A percentile compares a stretch with the other conserved stretches of the same genome.
phyloP scores from a whole-genome alignment of 2,797 vertebrate species.

The Lagorchestes hirsutus region DNA sequence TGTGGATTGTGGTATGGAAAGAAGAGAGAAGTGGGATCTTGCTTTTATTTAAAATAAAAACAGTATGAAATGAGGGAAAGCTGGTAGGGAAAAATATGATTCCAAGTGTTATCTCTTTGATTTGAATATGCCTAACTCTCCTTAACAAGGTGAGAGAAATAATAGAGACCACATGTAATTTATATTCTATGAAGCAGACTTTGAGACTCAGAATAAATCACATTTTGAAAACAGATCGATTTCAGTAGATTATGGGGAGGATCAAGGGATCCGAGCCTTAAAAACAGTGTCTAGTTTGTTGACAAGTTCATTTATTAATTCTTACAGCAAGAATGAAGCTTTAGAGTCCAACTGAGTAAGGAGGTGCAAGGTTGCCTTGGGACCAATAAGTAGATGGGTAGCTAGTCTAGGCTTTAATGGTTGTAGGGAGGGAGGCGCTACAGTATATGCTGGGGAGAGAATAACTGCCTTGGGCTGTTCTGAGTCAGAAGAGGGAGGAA shows the following conservation, averaged over 20 bases:
- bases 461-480: not conserved
- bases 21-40: not conserved
- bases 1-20: not conserved
- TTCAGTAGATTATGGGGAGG: not conserved
- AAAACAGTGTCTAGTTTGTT: not conserved
- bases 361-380: not conserved
- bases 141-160: not conserved
- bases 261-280: not conserved
- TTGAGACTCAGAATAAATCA: not conserved
- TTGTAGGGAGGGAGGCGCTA: not conserved
- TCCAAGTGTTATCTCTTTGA: slow-evolving; percentile 39
- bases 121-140: not conserved
- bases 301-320: not conserved
- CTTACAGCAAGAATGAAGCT: not conserved
- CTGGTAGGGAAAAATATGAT: slow-evolving; percentile 26
- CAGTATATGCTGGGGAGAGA: not conserved
- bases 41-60: slow-evolving; percentile 27
- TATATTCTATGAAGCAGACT: not conserved
- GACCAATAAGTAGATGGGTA: not conserved
- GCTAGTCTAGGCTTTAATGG: not conserved
- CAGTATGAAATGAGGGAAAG: not conserved
- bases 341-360: not conserved
- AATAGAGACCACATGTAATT: not conserved
- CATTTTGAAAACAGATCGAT: slow-evolving; percentile 31
- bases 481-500: not conserved